Evolutionary conservation across 2,113 vertebrate species (phyloP).

Genomic region (Oncorhynchus keta): DNA sequence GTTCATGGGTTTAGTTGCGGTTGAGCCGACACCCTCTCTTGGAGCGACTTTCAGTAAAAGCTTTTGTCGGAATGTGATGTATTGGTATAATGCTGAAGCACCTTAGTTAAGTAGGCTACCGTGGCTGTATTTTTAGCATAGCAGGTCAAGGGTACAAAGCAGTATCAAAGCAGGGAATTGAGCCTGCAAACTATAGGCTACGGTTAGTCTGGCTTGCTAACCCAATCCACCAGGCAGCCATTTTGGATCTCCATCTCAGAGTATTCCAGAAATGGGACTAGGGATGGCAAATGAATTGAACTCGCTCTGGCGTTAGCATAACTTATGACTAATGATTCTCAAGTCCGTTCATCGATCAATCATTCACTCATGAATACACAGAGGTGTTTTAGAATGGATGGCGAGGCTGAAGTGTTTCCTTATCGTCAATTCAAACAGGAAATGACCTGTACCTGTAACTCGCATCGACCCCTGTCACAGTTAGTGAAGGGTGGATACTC

Average conservation of each 20-base stretch:
- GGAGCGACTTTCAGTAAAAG: constrained; percentile 45
- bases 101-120: constrained; percentile 65
- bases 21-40: constrained; percentile 42
- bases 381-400: constrained; percentile 75
- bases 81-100: constrained; percentile 57
- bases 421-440: constrained; percentile 50
- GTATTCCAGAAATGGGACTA: constrained; percentile 44
- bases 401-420: constrained; percentile 75
- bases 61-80: background rate
- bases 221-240: constrained; percentile 48
- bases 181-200: constrained; percentile 54
- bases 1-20: constrained; percentile 66
- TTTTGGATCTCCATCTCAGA: constrained; percentile 42
- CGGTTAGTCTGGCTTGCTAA: constrained; percentile 69
- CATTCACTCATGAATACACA: constrained; percentile 42
- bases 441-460: constrained; percentile 31
- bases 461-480: constrained; percentile 32
- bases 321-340: constrained; percentile 35
- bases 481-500: constrained; percentile 59
- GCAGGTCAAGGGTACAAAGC: constrained; percentile 70
- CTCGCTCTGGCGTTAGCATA: constrained; percentile 33
- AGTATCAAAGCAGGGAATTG: constrained; percentile 58
- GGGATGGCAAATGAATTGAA: constrained; percentile 46
- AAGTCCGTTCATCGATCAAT: constrained; percentile 47
- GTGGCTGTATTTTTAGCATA: constrained; percentile 66